These are phyloP conservation scores for Athalia circularis DNA, from an alignment of 2,888 invertebrate genomes.

Conservation along the genomic window DNA sequence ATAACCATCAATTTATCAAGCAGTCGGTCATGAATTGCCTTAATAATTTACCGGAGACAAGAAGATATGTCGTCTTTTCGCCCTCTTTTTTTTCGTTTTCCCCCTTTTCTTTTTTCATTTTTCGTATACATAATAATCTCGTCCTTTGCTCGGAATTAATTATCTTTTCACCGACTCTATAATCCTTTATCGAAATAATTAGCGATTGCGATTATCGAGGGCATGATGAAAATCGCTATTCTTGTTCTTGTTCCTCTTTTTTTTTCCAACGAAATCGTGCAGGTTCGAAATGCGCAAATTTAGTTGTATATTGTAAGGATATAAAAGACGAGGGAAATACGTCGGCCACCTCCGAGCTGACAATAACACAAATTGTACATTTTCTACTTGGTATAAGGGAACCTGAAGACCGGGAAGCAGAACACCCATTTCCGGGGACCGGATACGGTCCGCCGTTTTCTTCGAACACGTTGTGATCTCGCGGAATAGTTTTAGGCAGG, in stretches of 20 bases:
- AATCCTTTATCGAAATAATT: too few relatives aligned
- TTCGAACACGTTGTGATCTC: constrained; percentile 4
- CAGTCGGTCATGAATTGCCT: too few relatives aligned
- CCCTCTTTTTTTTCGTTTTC: background rate
- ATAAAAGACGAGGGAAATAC: too few relatives aligned
- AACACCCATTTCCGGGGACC: constrained; percentile 12
- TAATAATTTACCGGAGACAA: too few relatives aligned
- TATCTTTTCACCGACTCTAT: background rate
- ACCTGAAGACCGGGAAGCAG: background rate
- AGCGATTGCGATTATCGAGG: background rate
- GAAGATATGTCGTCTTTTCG: background rate
- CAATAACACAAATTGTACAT: too few relatives aligned
- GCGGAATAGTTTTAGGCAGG: constrained; percentile 12
- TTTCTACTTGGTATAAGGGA: background rate
- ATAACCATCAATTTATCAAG: constrained; percentile 9
- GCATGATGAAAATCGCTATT: background rate
- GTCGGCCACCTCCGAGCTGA: too few relatives aligned
- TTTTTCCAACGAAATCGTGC: too few relatives aligned
- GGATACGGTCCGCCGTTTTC: constrained; percentile 11
- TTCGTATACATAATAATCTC: background rate
- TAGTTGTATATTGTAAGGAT: too few relatives aligned
- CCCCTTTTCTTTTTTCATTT: background rate
- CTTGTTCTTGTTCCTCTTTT: too few relatives aligned
- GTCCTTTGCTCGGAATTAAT: background rate
- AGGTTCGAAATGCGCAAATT: too few relatives aligned